These are phyloP conservation scores for Drosophila falleni DNA, from an alignment of 2,888 invertebrate genomes.

Conservation along the genomic window DNA sequence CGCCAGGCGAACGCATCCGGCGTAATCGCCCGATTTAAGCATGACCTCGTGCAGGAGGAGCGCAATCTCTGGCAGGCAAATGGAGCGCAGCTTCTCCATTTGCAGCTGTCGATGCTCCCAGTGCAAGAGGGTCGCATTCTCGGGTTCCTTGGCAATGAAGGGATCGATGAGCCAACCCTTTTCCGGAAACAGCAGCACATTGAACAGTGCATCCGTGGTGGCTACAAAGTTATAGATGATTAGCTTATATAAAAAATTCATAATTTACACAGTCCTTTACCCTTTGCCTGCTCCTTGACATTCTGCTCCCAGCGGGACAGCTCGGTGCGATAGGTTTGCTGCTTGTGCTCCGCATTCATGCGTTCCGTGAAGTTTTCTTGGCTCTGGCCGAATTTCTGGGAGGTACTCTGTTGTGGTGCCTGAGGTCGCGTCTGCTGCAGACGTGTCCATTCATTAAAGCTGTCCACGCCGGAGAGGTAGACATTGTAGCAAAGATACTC, in stretches of 20 bases:
- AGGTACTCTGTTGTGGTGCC: slow-evolving; percentile 87
- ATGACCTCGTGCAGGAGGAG: slow-evolving; percentile 92
- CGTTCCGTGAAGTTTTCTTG: slow-evolving; percentile 91
- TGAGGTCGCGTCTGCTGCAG: slow-evolving; percentile 92
- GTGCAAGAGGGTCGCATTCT: slow-evolving; percentile 85
- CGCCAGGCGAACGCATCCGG: slow-evolving; percentile 92
- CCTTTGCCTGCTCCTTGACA: slow-evolving; percentile 89
- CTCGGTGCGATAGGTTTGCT: slow-evolving; percentile 92
- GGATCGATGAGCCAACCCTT: slow-evolving; percentile 95
- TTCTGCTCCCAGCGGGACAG: slow-evolving; percentile 91
- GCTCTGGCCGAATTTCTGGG: slow-evolving; percentile 85
- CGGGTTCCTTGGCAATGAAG: slow-evolving; percentile 86
- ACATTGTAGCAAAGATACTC: slow-evolving; percentile 95
- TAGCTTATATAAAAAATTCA: neutral
- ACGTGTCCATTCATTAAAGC: slow-evolving; percentile 95
- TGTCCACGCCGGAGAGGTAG: slow-evolving; percentile 94
- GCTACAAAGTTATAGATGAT: slow-evolving; percentile 85
- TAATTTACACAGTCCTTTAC: slow-evolving; percentile 80
- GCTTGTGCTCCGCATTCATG: slow-evolving; percentile 94
- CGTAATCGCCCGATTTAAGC: slow-evolving; percentile 90
- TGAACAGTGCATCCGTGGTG: slow-evolving; percentile 92
- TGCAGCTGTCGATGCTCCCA: slow-evolving; percentile 88
- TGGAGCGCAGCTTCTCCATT: slow-evolving; percentile 90
- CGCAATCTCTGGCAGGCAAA: slow-evolving; percentile 94
- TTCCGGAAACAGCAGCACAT: slow-evolving; percentile 94